phyloP scores from a whole-genome alignment of 2,797 vertebrate genomes.

The Clarias fuscus region DNA sequence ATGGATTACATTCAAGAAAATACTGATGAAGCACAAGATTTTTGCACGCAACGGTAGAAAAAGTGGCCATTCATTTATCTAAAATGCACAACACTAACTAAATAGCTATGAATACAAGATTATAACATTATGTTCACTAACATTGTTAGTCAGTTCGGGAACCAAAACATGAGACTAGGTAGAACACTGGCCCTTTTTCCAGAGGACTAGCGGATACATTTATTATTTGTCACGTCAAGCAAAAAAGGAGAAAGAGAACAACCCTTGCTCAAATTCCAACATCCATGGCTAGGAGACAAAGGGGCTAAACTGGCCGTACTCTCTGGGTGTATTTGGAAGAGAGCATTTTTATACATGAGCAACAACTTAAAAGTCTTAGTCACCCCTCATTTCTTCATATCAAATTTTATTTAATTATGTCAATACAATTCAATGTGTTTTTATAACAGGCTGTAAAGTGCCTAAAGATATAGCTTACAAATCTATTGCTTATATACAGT shows the following conservation, averaged over 20 bases:
- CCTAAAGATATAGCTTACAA: too few species aligned
- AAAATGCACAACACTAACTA: not conserved
- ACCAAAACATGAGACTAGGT: not conserved
- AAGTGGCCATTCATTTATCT: not conserved
- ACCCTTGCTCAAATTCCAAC: not conserved
- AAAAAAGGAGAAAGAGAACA: not conserved
- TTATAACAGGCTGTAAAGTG: too few species aligned
- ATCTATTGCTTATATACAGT: too few species aligned
- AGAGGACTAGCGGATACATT: not conserved
- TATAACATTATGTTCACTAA: not conserved
- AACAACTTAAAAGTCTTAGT: too few species aligned
- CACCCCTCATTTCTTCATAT: too few species aligned
- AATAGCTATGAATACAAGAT: not conserved
- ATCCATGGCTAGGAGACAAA: not conserved
- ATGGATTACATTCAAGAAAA: not conserved
- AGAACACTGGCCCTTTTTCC: not conserved
- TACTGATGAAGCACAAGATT: not conserved
- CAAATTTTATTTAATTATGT: too few species aligned
- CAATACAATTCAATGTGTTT: too few species aligned
- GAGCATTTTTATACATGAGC: not conserved
- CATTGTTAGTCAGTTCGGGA: not conserved
- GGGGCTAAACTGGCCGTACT: not conserved
- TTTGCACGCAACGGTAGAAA: not conserved
- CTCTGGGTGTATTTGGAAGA: not conserved
- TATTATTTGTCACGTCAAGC: not conserved